Base-by-base conservation (phyloP, 1,140 invertebrate species). In the Meloidogyne floridensis region DNA sequence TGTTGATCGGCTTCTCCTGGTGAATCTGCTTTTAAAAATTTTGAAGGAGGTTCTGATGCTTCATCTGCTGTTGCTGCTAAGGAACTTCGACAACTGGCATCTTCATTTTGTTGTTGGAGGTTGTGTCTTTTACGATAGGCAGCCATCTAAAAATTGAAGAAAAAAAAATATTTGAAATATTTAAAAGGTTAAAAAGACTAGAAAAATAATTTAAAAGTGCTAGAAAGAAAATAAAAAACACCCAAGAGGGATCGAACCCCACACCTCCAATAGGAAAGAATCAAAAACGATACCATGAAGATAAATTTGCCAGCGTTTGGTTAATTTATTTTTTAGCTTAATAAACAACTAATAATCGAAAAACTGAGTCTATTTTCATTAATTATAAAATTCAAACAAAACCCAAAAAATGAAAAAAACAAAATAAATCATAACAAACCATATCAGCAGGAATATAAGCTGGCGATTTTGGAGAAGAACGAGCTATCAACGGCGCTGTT, bases 31-130 rank as follows among this genome's bases (percentile, higher is more conserved):
- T 88, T 88, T 18, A 87, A 80, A 42, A 81, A 81, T 70, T 88
- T 88, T 47, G 71, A 84, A 65, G 69, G 65, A 11, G 85, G 86
- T 51, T 87, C 86, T 3, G 81, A 72, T 6, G 84, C 84, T 73
- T 88, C 87, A 74, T 88, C 87, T 8, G 89, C 87, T 9, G 87
- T 88, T 18, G 87, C 89, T 10, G 87, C 87, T 20, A 88, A 51
- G 13, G 81, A 85, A 65, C 82, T 86, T 69, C 82, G 77, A 75
- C 89, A 88, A 65, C 78, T 80, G 7, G 59, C 83, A n/a, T 89
- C 87, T 15, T 87, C 88, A n/a, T 86, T 83, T 71, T 89, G 84
- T 47, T 76, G 77, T 70, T 89, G 81, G 7, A 82, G 70, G 32
- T 75, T 82, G 53, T 82, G 81, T n/a, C 81, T 51, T 75, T 75